A percentile compares a stretch with the other conserved stretches of the same genome.
phyloP scores from a whole-genome alignment of 1,140 invertebrate genomes.

The Daktulosphaira vitifoliae region DNA sequence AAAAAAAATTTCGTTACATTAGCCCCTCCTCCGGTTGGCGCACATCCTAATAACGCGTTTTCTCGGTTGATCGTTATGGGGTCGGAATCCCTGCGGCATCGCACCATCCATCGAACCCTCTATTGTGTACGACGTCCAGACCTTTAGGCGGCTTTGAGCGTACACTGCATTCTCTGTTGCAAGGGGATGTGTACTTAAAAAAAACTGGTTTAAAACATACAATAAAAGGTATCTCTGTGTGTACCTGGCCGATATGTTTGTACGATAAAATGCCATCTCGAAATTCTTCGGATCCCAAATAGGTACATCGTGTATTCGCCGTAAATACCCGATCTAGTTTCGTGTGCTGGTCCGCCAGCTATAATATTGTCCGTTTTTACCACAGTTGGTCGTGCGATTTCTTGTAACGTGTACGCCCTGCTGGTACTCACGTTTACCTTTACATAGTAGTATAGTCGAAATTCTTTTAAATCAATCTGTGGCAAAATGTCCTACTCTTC shows the following conservation, averaged over 20 bases:
- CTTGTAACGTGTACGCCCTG: no score
- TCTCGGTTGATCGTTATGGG: constrained; percentile 10
- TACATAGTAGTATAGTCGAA: no score
- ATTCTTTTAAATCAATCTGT: no score
- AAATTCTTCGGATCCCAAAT: constrained; percentile 10
- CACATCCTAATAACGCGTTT: neutral
- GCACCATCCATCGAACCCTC: neutral
- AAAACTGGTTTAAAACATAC: constrained; percentile 25
- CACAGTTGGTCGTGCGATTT: no score
- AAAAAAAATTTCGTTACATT: constrained; percentile 14
- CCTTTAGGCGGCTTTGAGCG: constrained; percentile 20
- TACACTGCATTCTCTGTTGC: neutral
- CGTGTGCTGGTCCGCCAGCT: neutral
- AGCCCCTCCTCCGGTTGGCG: neutral
- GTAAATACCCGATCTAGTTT: constrained; percentile 16
- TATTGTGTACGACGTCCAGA: constrained; percentile 29
- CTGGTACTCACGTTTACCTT: no score
- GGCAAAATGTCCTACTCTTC: no score
- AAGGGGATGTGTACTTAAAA: neutral
- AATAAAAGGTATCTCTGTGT: neutral
- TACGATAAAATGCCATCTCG: constrained; percentile 28
- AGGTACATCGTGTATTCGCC: constrained; percentile 2
- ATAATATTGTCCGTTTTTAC: neutral
- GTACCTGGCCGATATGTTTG: constrained; percentile 4
- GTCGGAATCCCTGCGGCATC: constrained; percentile 25